Base-by-base conservation (phyloP, 2,888 invertebrate species). In the Formica aserva region DNA sequence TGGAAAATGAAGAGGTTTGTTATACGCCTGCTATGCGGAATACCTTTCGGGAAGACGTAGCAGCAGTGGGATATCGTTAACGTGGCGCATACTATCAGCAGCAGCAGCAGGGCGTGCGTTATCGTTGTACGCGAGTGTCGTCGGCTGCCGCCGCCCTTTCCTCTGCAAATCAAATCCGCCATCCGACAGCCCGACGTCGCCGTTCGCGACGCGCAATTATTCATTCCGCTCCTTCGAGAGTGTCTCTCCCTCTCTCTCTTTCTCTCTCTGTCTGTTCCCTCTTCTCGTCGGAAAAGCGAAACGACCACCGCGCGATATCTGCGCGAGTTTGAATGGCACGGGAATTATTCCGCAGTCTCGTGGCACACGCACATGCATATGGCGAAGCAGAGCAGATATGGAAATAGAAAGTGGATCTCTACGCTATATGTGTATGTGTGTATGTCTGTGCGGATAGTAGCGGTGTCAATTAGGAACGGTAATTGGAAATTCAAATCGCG, bases 1-100 rank as follows among this genome's bases (percentile, higher is more conserved):
- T 52, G 77, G 81, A 60, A 65, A 63, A 87, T 76, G 84, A 83
- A 41, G n/a, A 29, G 35, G 57, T 41, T 90, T 83, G 87, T 87
- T 88, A 89, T 65, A 77, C 82, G 48, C 72, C 29, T 11, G 81
- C 76, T n/a, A n/a, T 52, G 52, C 62, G 74, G 82, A 89, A 76
- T 93, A 94, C 94, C 94, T 94, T 94, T 92, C 82, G 94, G 94
- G 86, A 91, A 94, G 89, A 94, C 91, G 92, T 94, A 94, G 93
- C 94, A 94, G 91, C 94, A 91, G 81, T 91, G 89, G 63, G 92
- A 91, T 82, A 92, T 90, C 85, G 91, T 91, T 85, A 94, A 88
- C 86, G 90, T 91, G 81, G 90, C 90, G 89, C 91, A 92, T 83
- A 93, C 85, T 84, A 93, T 88, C 90, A 93, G 91, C 86, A 94